These are phyloP conservation scores for Hippopotamyrus pictus DNA, from an alignment of 2,797 vertebrate species.

Conservation along the genomic window DNA sequence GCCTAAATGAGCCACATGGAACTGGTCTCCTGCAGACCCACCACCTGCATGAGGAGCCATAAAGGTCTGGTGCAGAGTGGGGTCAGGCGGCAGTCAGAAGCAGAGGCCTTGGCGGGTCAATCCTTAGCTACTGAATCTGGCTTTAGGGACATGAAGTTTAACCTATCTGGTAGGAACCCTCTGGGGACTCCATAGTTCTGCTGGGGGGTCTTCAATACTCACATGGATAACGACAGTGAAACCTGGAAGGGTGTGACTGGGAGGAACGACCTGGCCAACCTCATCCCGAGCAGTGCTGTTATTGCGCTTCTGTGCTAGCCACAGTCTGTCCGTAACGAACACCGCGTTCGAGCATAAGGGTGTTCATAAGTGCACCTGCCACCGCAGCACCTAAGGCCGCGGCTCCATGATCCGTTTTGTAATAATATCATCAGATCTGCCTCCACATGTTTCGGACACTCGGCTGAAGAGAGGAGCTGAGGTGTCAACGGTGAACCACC, in stretches of 20 bases:
- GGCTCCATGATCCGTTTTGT: neutral
- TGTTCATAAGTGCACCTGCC: neutral
- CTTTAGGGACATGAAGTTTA: neutral
- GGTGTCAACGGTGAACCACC: neutral
- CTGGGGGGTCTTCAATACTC: neutral
- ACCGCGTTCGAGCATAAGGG: neutral
- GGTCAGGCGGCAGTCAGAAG: neutral
- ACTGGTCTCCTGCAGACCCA: neutral
- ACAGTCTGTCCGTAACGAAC: neutral
- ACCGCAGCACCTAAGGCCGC: neutral
- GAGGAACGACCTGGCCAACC: too few relatives aligned
- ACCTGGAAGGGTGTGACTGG: too few relatives aligned
- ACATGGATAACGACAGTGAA: neutral
- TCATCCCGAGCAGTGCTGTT: too few relatives aligned
- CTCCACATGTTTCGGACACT: neutral
- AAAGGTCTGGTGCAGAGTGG: neutral
- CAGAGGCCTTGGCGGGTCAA: too few relatives aligned
- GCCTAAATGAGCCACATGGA: neutral
- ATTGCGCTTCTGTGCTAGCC: too few relatives aligned
- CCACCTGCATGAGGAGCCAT: neutral
- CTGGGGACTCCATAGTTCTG: too few relatives aligned
- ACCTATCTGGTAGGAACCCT: neutral
- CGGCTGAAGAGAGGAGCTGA: neutral
- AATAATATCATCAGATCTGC: neutral
- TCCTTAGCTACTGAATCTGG: too few relatives aligned